Base-by-base conservation (phyloP, 2,888 invertebrate species). In the Drosophila gaucha region DNA sequence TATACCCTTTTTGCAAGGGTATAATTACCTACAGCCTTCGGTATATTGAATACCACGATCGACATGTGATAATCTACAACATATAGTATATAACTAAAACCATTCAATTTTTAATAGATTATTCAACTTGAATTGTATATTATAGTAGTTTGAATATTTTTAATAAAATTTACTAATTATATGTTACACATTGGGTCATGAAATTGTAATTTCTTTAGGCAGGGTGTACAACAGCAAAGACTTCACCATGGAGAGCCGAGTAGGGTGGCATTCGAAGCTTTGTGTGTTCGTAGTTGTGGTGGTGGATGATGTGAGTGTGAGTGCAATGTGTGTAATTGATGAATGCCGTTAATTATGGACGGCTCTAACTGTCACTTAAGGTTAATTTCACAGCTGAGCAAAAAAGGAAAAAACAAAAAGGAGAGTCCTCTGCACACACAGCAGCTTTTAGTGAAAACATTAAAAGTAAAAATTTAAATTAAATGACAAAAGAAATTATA, bases 311-410 rank as follows among this genome's bases (percentile, higher is more conserved):
- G 41, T 9, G 44, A 4, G 52, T 60, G 57, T 26, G 41, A 18
- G 22, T 43, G 43, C 33, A 28, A 26, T 35, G 62, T 14, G 39
- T 68, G 75, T 76, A 76, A 77, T 71, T 78, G 78, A 78, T 78
- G 78, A 66, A 66, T 56, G 60, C 67, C 60, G 60, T 80, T 78
- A 78, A 80, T 80, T 78, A 78, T 67, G 63, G 41, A 30, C 47
- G 74, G 80, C 78, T 78, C 73, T 62, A 51, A 67, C 65, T 78
- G 78, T 78, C 78, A 74, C 63, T 64, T 57, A 41, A 35, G 49
- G 57, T 43, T 47, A 38, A 70, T 74, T 74, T 74, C 18, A 31
- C 63, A 71, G 51, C 43, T 47, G 50, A 47, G 44, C 31, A 24
- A 33, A 67, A 52, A 8, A 24, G 50, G 43, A 28, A 20, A 9